phyloP scores from a whole-genome alignment of 1,140 invertebrate species.

The Drosophila obscura region DNA sequence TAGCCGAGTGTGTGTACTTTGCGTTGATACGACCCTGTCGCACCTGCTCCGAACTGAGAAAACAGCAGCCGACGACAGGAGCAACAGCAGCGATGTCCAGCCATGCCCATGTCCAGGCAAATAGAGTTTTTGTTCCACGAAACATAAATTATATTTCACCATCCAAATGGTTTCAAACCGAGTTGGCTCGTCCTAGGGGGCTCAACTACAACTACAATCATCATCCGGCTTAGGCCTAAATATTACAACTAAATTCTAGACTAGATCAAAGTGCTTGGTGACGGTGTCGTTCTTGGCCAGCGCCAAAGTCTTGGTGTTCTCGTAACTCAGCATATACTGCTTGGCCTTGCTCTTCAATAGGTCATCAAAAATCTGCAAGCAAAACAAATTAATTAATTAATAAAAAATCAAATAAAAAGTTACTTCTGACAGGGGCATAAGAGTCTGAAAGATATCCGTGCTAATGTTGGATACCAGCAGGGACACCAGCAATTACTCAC shows the following conservation, averaged over 20 bases:
- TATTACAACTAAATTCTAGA: constrained; percentile 25
- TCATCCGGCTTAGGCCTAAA: constrained; percentile 33
- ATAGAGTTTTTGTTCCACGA: not conserved
- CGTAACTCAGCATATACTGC: constrained; percentile 87
- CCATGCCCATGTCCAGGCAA: not conserved
- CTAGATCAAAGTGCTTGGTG: constrained; percentile 60
- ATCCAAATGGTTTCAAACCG: constrained; percentile 45
- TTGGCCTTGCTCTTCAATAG: constrained; percentile 87
- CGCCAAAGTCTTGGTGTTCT: constrained; percentile 84
- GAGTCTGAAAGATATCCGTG: too few relatives aligned
- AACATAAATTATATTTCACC: constrained; percentile 36
- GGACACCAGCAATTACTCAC: constrained; percentile 70
- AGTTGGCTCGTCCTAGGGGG: constrained; percentile 28
- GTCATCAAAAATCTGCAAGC: constrained; percentile 86
- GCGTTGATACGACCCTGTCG: constrained; percentile 86
- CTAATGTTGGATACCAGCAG: too few relatives aligned
- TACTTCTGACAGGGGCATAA: too few relatives aligned
- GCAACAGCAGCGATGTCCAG: not conserved
- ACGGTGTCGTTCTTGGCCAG: constrained; percentile 52
- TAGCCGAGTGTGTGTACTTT: constrained; percentile 90
- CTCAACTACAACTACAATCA: constrained; percentile 11
- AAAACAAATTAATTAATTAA: constrained; percentile 22
- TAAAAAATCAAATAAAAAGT: not conserved
- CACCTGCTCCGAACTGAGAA: constrained; percentile 53
- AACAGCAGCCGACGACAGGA: constrained; percentile 12